phyloP scores from a whole-genome alignment of 2,888 invertebrate genomes.

The Brachylomia viminalis region DNA sequence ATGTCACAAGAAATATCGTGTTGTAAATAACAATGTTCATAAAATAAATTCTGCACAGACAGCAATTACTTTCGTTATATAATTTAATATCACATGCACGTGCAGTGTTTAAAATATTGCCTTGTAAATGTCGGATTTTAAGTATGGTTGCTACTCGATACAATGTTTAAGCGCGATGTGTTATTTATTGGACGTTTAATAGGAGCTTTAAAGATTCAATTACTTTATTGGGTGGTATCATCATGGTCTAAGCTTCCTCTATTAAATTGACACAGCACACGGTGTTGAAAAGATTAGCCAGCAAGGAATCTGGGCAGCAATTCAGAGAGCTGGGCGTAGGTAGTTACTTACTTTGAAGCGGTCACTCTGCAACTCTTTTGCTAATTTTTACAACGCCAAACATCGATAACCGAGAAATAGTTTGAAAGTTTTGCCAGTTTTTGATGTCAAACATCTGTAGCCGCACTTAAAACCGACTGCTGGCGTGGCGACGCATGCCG shows the following conservation, averaged over 20 bases:
- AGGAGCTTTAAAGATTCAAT: conserved; percentile 2
- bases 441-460: no score
- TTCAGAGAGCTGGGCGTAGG: no score
- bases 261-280: background rate
- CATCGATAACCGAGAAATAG: no score
- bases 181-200: conserved; percentile 5
- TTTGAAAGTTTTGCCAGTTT: background rate
- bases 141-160: conserved; percentile 6
- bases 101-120: conserved; percentile 33
- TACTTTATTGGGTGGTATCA: background rate
- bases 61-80: conserved; percentile 44
- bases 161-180: background rate
- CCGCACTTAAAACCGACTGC: no score
- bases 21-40: conserved; percentile 31
- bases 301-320: background rate
- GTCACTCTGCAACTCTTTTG: no score
- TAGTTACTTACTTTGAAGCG: no score
- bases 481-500: no score
- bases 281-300: background rate
- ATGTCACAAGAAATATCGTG: conserved; percentile 15
- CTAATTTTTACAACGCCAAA: no score
- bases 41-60: conserved; percentile 30
- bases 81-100: conserved; percentile 33
- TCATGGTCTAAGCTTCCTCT: no score
- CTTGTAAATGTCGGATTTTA: conserved; percentile 37